Evolutionary conservation across 2,888 invertebrate species (phyloP).

Genomic region (Clitarchus hookeri): DNA sequence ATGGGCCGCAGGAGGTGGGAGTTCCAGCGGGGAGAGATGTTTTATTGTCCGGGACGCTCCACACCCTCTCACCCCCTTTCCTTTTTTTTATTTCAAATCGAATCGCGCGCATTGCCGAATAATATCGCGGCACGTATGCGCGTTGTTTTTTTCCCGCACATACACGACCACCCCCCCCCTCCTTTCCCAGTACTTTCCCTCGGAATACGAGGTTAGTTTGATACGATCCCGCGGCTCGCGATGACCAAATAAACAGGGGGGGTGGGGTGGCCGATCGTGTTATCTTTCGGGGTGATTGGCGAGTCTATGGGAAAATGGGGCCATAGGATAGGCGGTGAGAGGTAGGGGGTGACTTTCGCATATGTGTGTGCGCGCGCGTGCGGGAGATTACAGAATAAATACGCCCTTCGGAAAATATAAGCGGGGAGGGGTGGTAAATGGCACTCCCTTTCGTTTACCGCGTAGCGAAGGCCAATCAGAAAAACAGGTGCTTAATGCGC

Average conservation of each 20-base stretch:
- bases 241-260: background rate
- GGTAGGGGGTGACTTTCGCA: background rate
- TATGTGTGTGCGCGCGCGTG: background rate
- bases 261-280: background rate
- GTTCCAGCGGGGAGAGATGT: background rate
- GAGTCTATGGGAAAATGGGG: background rate
- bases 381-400: background rate
- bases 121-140: constrained; percentile 14
- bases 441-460: too few relatives aligned
- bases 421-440: background rate
- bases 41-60: background rate
- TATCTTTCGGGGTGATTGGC: constrained; percentile 3
- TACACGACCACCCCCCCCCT: background rate
- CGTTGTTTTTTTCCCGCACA: background rate
- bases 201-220: constrained; percentile 7
- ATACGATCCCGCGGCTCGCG: constrained; percentile 1
- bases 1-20: background rate
- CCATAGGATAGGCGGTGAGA: background rate
- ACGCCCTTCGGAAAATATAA: background rate
- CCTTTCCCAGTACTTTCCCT: background rate
- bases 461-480: too few relatives aligned
- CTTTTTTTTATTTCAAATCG: background rate
- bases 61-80: background rate
- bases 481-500: too few relatives aligned
- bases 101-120: constrained; percentile 14